Conservation (phyloP, 1,140 invertebrate species). For the Halesus radiatus region DNA sequence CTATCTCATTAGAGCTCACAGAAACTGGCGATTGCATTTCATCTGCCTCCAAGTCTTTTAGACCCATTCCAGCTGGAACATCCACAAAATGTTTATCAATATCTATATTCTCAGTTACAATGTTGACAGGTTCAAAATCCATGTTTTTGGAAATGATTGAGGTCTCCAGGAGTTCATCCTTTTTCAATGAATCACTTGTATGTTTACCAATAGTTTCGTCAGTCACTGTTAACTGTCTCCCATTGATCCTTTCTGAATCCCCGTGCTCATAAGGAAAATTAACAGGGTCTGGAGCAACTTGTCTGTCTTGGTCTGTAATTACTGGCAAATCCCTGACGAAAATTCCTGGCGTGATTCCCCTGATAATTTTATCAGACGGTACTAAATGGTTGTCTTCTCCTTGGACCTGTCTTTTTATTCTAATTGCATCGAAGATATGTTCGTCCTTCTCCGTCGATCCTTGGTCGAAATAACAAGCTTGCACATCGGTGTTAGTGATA, state of each 20-base stretch:
- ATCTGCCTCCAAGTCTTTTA: conserved; percentile 20
- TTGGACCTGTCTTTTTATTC: background rate
- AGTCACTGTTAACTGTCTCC: no score
- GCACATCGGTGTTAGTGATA: conserved; percentile 69
- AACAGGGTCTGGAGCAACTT: no score
- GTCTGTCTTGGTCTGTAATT: no score
- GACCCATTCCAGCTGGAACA: background rate
- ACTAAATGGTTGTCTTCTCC: background rate
- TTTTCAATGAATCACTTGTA: no score
- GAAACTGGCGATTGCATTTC: background rate
- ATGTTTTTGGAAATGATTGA: background rate
- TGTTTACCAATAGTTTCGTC: no score
- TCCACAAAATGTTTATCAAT: conserved; percentile 23
- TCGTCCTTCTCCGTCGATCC: background rate
- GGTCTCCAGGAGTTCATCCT: background rate
- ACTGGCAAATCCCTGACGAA: background rate
- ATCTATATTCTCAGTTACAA: conserved; percentile 4
- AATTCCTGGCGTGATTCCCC: background rate
- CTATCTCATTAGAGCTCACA: background rate
- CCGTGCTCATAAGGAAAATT: no score
- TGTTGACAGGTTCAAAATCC: conserved; percentile 23
- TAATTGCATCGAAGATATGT: background rate
- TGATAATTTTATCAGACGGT: background rate
- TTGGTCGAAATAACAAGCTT: conserved; percentile 61
- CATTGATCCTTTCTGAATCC: no score